A percentile compares a stretch with the other conserved stretches of the same genome.
These are phyloP conservation scores for Rhinatrema bivittatum DNA, from an alignment of 2,797 vertebrate genomes.

Conservation along the genomic window DNA sequence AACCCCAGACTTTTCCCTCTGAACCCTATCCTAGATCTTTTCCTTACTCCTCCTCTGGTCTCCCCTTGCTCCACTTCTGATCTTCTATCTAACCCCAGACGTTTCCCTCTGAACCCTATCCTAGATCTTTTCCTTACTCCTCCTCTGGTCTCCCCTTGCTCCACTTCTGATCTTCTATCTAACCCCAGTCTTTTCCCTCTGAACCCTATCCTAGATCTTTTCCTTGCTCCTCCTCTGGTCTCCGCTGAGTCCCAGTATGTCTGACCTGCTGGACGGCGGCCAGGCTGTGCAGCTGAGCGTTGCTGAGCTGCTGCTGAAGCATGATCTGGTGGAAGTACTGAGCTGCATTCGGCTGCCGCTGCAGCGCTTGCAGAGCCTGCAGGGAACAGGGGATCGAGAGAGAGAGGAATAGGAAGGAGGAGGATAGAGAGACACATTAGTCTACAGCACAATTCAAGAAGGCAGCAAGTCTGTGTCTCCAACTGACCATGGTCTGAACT, in stretches of 20 bases:
- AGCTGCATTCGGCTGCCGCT: constrained; percentile 93
- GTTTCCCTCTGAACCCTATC: too few species aligned
- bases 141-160: too few species aligned
- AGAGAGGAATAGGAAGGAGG: neutral
- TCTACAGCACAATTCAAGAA: neutral
- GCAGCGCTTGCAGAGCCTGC: constrained; percentile 89
- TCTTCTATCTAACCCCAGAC: too few species aligned
- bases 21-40: too few species aligned
- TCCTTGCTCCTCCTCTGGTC: neutral
- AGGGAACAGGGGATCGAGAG: constrained; percentile 13
- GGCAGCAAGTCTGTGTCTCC: neutral
- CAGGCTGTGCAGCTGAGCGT: constrained; percentile 87
- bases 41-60: too few species aligned
- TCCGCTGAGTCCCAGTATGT: constrained; percentile 11
- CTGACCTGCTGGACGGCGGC: constrained; percentile 95
- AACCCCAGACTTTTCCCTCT: too few species aligned
- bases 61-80: too few species aligned
- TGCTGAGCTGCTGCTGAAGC: constrained; percentile 95
- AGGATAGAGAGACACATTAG: neutral
- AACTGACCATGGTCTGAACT: neutral
- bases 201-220: neutral
- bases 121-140: too few species aligned
- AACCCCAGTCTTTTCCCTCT: too few species aligned
- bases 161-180: too few species aligned
- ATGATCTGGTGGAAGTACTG: constrained; percentile 98